Base-by-base conservation (phyloP, 2,113 vertebrate species). In the Leptobrachium ailaonicum region DNA sequence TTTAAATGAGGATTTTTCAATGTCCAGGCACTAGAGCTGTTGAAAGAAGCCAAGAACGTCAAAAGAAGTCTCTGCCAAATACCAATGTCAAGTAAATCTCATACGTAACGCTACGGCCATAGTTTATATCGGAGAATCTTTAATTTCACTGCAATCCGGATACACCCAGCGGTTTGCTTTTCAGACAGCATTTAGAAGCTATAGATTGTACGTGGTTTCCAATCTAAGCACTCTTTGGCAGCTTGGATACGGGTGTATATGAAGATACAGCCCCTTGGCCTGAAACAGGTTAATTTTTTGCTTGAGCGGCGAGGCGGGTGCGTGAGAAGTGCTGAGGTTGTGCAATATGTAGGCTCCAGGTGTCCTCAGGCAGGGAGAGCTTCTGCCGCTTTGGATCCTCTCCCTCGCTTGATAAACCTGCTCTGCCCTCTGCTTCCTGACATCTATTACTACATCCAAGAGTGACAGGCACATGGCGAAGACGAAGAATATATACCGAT, bases 291-390 rank as follows among this genome's bases (percentile, higher is more conserved):
- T 78, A 63, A 78, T 63, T 43, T 45, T 71, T 10, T 63, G 68
- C 76, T 53, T 78, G 68, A 60, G 54, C 20, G 32, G 67, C n/a
- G 67, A 78, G 68, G 67, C 68, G 44, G 76, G 53, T 62, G 76
- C 47, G 56, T 78, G 76, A 78, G 67, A 78, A 78, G 76, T 78
- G 76, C 76, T 78, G 76, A 78, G 67, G 42, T 71, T 78, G 67
- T 78, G 76, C 56, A 78, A 78, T 71, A 43, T 40, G 58, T 41
- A n/a, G 75, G n/a, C 68, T 78, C 67, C 76, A 78, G 76, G 76
- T 78, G 76, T 78, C 76, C 76, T 56, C 43, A 56, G 76, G 67
- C 67, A 60, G 11, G 10, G 13, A 14, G 56, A 60, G 50, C 12
- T 32, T 53, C 76, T 78, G 67, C 67, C 45, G 10, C 71, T 63